Percentiles rank a stretch among this genome's conserved stretches.
These are phyloP conservation scores for Pogonus chalceus DNA, from an alignment of 1,140 invertebrate genomes.

Conservation along the genomic window DNA sequence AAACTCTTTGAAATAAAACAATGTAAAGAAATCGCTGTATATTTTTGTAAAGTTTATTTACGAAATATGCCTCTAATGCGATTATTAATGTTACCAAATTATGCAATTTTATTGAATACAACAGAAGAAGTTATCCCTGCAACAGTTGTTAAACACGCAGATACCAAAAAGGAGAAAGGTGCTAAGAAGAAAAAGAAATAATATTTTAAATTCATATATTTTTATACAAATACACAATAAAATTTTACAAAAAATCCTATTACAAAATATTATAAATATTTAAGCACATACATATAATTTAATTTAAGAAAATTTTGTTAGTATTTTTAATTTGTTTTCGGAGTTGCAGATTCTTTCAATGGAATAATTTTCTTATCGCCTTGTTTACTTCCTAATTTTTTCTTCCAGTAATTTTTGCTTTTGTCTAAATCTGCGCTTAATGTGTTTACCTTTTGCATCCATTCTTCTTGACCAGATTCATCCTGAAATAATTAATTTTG, in stretches of 20 bases:
- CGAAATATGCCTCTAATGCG: constrained; percentile 30
- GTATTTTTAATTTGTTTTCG: neutral
- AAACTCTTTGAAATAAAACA: constrained; percentile 26
- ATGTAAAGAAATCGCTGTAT: constrained; percentile 22
- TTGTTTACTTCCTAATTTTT: neutral
- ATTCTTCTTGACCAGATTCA: neutral
- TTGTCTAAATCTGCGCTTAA: neutral
- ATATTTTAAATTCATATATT: neutral
- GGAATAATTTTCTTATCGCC: neutral
- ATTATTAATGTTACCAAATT: constrained; percentile 28
- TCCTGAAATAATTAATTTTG: neutral
- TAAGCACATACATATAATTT: too few species aligned
- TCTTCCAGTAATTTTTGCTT: neutral
- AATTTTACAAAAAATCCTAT: neutral
- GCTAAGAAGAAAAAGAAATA: neutral
- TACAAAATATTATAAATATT: too few species aligned
- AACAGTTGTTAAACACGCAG: neutral
- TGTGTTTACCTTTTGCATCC: neutral
- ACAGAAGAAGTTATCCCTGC: neutral
- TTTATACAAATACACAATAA: neutral
- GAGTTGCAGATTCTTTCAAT: neutral
- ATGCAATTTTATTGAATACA: constrained; percentile 16
- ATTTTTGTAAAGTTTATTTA: constrained; percentile 28
- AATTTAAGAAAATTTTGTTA: neutral
- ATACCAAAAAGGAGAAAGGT: neutral